A percentile compares a stretch with the other conserved stretches of the same genome.
These are phyloP conservation scores for Rhinophrynus dorsalis DNA, from an alignment of 2,797 vertebrate species.

Conservation along the genomic window DNA sequence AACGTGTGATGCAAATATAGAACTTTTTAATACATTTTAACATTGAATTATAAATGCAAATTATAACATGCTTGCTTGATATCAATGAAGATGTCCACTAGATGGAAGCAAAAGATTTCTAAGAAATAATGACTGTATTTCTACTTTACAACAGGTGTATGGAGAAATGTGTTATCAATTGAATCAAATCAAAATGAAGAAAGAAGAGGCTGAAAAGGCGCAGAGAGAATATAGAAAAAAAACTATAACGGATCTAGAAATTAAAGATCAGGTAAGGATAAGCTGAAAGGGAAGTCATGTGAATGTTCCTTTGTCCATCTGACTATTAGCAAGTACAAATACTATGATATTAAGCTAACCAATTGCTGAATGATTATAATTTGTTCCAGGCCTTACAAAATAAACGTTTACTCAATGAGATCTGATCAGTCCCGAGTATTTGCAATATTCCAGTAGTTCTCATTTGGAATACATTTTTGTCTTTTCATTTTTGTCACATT, in stretches of 20 bases:
- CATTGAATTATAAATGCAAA: no score
- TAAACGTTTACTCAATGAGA: background rate
- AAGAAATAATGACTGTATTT: background rate
- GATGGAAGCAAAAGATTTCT: constrained; percentile 73
- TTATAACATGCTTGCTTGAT: no score
- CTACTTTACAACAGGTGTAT: constrained; percentile 75
- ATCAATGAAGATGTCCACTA: no score
- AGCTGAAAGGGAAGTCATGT: constrained; percentile 30
- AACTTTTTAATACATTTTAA: no score
- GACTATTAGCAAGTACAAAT: background rate
- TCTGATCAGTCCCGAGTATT: no score
- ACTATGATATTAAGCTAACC: background rate
- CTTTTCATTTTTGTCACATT: no score
- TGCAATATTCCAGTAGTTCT: no score
- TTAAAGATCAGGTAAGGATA: constrained; percentile 81
- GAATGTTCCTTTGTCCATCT: constrained; percentile 52
- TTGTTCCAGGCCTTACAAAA: background rate
- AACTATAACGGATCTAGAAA: constrained; percentile 79
- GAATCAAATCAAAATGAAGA: constrained; percentile 84
- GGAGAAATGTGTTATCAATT: constrained; percentile 86
- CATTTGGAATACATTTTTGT: no score
- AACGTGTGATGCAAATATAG: no score
- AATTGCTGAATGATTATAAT: background rate
- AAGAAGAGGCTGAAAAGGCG: constrained; percentile 87
- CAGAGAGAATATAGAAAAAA: constrained; percentile 81